phyloP scores from a whole-genome alignment of 2,113 vertebrate species.

The Phylloscopus whistleri region DNA sequence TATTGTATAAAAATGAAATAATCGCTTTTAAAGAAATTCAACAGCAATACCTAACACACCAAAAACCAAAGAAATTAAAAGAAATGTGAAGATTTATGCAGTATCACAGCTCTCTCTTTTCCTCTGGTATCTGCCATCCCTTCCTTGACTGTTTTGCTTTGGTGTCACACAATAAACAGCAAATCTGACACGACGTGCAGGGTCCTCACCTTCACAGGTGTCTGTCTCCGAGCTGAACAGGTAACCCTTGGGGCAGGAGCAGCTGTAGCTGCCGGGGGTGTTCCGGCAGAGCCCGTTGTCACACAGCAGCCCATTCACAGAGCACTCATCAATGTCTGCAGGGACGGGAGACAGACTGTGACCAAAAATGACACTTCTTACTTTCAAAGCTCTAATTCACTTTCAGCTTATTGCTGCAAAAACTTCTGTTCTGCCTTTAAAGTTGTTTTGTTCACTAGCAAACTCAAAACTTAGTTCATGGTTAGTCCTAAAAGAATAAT shows the following conservation, averaged over 20 bases:
- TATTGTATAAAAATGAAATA: neutral
- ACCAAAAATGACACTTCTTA: neutral
- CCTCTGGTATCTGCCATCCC: neutral
- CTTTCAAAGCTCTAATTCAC: neutral
- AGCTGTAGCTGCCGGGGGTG: slow-evolving; percentile 77
- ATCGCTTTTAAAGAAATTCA: neutral
- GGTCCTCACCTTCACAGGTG: slow-evolving; percentile 76
- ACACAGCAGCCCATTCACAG: slow-evolving; percentile 74
- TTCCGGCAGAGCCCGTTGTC: slow-evolving; percentile 78
- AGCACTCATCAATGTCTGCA: slow-evolving; percentile 79
- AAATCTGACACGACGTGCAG: neutral
- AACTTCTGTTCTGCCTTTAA: neutral
- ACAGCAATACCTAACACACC: neutral
- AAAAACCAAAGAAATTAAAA: neutral
- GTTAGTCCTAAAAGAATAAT: neutral
- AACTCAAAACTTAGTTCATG: neutral
- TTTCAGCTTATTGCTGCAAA: neutral
- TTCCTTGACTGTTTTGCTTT: fast-evolving
- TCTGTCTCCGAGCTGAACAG: slow-evolving; percentile 72
- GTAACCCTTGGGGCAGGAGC: slow-evolving; percentile 77
- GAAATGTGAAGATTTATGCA: neutral
- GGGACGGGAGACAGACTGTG: neutral
- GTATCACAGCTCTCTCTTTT: neutral
- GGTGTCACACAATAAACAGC: neutral
- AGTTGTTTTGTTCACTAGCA: neutral